These are phyloP conservation scores for Lasioglossum malachurum DNA, from an alignment of 2,888 invertebrate species.

Conservation along the genomic window DNA sequence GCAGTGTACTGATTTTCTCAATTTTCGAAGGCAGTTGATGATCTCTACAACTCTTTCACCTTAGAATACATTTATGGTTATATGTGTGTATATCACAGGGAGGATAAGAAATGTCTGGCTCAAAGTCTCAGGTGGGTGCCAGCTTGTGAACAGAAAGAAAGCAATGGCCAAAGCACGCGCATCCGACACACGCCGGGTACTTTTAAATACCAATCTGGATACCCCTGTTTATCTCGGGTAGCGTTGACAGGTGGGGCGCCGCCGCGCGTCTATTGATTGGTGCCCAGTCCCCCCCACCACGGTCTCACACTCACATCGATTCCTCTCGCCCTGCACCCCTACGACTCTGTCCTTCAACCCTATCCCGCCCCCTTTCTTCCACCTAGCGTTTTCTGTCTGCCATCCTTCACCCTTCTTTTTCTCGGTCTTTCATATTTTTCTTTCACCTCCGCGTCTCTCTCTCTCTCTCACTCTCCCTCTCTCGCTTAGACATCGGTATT, in stretches of 20 bases:
- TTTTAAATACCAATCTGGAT: conserved; percentile 66
- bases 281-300: conserved; percentile 71
- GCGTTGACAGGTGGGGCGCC: conserved; percentile 76
- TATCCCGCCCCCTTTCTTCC: conserved; percentile 24
- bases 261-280: conserved; percentile 76
- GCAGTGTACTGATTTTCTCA: no score
- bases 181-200: conserved; percentile 29
- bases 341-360: conserved; percentile 42
- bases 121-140: no score
- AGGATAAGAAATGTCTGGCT: no score
- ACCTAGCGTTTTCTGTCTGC: conserved; percentile 32
- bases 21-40: no score
- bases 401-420: conserved; percentile 7
- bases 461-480: background rate
- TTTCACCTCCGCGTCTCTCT: conserved; percentile 31
- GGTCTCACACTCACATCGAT: conserved; percentile 71
- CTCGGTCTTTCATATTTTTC: conserved; percentile 43
- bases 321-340: conserved; percentile 53
- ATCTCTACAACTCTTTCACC: no score
- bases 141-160: background rate
- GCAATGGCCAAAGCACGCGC: background rate
- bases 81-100: no score
- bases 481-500: conserved; percentile 49
- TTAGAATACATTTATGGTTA: no score
- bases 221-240: conserved; percentile 69